A percentile compares a stretch with the other conserved stretches of the same genome.
phyloP scores from a whole-genome alignment of 2,113 vertebrate genomes.

The Natator depressus region DNA sequence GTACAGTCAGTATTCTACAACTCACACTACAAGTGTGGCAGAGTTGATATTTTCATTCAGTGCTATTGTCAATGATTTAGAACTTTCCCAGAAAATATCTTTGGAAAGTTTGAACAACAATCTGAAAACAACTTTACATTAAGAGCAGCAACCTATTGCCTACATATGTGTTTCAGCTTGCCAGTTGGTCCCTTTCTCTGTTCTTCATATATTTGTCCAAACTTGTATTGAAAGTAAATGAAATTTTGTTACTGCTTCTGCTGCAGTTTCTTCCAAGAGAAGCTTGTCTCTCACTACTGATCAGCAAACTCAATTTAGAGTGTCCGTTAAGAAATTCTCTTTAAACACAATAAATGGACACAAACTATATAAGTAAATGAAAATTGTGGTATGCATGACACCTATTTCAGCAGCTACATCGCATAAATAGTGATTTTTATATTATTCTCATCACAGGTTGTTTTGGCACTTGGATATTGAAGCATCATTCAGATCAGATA shows the following conservation, averaged over 20 bases:
- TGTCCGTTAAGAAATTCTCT: background rate
- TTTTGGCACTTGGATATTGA: background rate
- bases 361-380: background rate
- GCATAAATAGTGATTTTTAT: background rate
- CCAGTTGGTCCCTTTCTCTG: background rate
- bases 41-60: background rate
- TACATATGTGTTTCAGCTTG: background rate
- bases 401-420: background rate
- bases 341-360: background rate
- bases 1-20: background rate
- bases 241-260: background rate
- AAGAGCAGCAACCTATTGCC: background rate
- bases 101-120: background rate
- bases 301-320: background rate
- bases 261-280: background rate
- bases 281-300: background rate
- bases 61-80: background rate
- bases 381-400: background rate
- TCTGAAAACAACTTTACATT: slow-evolving; percentile 1
- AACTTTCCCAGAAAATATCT: background rate
- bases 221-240: background rate
- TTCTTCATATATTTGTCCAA: background rate
- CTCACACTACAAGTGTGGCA: background rate
- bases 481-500: background rate
- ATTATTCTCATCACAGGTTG: background rate